phyloP scores from a whole-genome alignment of 2,797 vertebrate species.

The Amphiprion clarkii region DNA sequence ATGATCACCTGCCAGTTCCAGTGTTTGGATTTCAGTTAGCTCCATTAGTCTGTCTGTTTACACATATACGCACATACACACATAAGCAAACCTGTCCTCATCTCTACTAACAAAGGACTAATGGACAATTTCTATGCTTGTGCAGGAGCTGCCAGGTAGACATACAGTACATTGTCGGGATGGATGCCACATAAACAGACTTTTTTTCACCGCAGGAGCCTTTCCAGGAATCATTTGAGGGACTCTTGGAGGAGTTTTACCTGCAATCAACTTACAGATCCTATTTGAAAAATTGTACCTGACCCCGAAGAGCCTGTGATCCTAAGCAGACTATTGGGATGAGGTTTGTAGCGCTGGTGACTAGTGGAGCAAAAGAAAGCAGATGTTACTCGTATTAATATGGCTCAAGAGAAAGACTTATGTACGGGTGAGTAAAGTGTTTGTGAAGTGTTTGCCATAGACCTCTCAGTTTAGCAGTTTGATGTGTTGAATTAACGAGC shows the following conservation, averaged over 20 bases:
- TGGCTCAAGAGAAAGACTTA: neutral
- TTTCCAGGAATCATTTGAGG: constrained; percentile 34
- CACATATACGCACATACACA: constrained; percentile 48
- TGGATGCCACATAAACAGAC: constrained; percentile 55
- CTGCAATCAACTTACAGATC: neutral
- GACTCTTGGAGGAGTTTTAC: constrained; percentile 31
- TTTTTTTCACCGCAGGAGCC: constrained; percentile 15
- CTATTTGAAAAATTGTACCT: constrained; percentile 1
- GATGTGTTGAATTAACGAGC: constrained; percentile 18
- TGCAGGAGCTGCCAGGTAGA: constrained; percentile 60
- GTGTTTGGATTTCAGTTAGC: constrained; percentile 76
- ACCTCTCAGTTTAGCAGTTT: constrained; percentile 8
- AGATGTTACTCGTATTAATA: neutral
- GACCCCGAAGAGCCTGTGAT: neutral
- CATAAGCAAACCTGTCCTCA: constrained; percentile 41
- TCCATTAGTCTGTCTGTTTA: constrained; percentile 79
- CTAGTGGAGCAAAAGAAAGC: constrained; percentile 11
- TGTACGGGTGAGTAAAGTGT: neutral
- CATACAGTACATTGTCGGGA: constrained; percentile 65
- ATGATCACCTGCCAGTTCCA: constrained; percentile 75
- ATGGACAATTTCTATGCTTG: constrained; percentile 59
- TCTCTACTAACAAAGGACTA: constrained; percentile 67
- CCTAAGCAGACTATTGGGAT: neutral
- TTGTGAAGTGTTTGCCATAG: neutral
- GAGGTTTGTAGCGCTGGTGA: neutral